Conservation (phyloP, 2,113 vertebrate genomes). For the Toxotes jaculatrix region DNA sequence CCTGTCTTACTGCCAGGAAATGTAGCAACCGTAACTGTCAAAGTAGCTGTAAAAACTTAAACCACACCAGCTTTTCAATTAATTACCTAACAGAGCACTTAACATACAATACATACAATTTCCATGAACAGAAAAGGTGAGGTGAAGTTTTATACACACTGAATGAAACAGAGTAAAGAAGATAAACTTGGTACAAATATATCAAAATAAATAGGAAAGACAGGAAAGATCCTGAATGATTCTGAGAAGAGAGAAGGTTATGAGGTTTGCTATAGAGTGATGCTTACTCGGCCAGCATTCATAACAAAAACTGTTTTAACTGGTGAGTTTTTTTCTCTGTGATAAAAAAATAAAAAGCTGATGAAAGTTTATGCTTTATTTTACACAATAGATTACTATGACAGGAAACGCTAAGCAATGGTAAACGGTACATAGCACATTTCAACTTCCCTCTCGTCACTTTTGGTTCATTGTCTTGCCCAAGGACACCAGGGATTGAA, state of each 20-base stretch:
- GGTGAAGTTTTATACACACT: neutral
- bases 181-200: neutral
- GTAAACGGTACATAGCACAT: neutral
- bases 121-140: neutral
- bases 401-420: neutral
- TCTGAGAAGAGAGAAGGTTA: neutral
- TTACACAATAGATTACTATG: neutral
- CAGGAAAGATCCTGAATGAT: neutral
- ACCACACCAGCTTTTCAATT: neutral
- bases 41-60: neutral
- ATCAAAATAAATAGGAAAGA: neutral
- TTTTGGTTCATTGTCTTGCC: neutral
- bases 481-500: neutral
- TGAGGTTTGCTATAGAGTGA: neutral
- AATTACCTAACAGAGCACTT: neutral
- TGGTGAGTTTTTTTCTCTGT: neutral
- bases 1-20: constrained; percentile 32
- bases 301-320: neutral
- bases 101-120: neutral
- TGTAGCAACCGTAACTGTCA: constrained; percentile 42
- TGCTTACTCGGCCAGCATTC: neutral
- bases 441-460: neutral
- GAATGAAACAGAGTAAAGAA: neutral
- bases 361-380: neutral
- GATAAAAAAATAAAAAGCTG: neutral